Percentiles rank a stretch among this genome's conserved stretches.
These are phyloP conservation scores for Nebria salina DNA, from an alignment of 2,888 invertebrate genomes.

Conservation along the genomic window DNA sequence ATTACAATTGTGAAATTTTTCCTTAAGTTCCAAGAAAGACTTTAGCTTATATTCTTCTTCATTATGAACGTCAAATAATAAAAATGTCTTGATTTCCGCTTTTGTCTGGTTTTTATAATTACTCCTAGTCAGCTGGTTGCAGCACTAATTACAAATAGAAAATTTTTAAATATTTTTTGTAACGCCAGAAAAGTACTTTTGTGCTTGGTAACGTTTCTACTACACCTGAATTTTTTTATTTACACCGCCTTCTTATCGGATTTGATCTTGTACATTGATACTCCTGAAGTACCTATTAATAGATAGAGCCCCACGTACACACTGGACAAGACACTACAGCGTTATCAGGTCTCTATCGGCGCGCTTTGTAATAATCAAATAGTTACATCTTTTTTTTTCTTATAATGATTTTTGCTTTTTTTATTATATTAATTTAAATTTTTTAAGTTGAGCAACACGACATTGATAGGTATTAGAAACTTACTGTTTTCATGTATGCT, in stretches of 20 bases:
- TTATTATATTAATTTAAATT: conserved; percentile 24
- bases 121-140: conserved; percentile 41
- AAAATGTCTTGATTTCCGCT: conserved; percentile 41
- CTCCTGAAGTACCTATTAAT: conserved; percentile 2
- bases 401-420: conserved; percentile 3
- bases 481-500: conserved; percentile 30
- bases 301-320: conserved; percentile 23
- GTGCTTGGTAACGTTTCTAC: conserved; percentile 3
- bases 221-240: conserved; percentile 44
- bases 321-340: not conserved
- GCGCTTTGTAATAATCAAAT: conserved; percentile 39
- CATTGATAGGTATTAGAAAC: conserved; percentile 39
- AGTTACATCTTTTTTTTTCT: conserved; percentile 28
- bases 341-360: conserved; percentile 39
- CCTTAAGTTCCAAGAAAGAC: too few relatives aligned
- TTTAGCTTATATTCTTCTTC: not conserved
- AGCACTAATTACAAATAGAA: conserved; percentile 41
- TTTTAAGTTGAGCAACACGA: conserved; percentile 17
- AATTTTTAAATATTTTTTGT: conserved; percentile 6
- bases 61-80: conserved; percentile 41
- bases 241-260: not conserved
- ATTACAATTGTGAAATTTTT: too few relatives aligned
- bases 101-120: conserved; percentile 42
- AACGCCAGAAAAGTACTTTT: conserved; percentile 15
- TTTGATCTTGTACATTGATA: conserved; percentile 31